A percentile compares a stretch with the other conserved stretches of the same genome.
phyloP scores from a whole-genome alignment of 2,113 vertebrate genomes.

The Podarcis muralis region DNA sequence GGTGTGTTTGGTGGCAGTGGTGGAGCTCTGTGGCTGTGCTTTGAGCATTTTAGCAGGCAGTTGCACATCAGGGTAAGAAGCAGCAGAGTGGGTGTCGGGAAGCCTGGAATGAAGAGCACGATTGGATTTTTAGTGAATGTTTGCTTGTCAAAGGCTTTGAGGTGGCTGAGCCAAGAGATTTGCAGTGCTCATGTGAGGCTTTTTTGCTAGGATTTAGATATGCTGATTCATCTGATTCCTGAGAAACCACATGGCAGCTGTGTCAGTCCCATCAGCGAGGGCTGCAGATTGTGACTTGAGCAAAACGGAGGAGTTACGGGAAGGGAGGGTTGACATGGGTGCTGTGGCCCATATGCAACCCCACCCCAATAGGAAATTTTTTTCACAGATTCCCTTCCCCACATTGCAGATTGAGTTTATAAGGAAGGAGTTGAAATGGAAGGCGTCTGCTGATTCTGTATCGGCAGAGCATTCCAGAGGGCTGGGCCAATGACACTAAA shows the following conservation, averaged over 20 bases:
- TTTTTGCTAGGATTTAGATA: neutral
- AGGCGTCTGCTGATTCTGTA: too few species aligned
- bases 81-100: slow-evolving; percentile 14
- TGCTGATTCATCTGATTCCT: neutral
- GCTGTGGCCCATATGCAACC: neutral
- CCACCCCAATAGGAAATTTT: neutral
- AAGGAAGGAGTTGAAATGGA: too few species aligned
- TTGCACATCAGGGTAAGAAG: neutral
- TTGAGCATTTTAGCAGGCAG: neutral
- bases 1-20: neutral
- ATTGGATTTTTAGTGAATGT: neutral
- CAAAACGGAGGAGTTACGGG: neutral
- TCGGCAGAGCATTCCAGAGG: too few species aligned
- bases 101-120: neutral
- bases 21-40: neutral
- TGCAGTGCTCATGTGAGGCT: neutral
- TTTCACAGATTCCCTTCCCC: neutral
- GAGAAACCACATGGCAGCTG: neutral
- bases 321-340: neutral
- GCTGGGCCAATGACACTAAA: too few species aligned
- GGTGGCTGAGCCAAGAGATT: neutral
- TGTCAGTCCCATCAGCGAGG: neutral
- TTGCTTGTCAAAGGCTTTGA: slow-evolving; percentile 28
- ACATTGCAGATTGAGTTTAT: neutral
- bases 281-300: neutral